These are phyloP conservation scores for Pogona vitticeps DNA, from an alignment of 2,113 vertebrate species.

Conservation along the genomic window DNA sequence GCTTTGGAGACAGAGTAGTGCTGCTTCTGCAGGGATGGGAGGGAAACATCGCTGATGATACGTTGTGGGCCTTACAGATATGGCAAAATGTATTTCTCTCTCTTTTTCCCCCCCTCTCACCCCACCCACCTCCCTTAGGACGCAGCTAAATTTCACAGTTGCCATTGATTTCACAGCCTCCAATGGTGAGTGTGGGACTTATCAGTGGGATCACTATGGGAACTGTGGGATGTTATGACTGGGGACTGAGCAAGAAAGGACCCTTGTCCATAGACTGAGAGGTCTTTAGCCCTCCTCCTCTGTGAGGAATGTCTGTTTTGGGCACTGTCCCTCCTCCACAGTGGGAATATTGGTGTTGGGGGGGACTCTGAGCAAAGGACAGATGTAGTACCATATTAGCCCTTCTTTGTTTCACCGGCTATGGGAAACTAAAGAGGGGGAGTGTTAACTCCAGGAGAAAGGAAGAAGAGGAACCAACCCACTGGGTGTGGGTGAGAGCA, in stretches of 20 bases:
- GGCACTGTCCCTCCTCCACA: too few relatives aligned
- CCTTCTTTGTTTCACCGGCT: not conserved
- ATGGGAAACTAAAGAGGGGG: not conserved
- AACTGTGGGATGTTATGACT: not conserved
- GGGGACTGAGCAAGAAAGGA: not conserved
- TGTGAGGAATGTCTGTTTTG: not conserved
- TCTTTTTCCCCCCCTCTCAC: not conserved
- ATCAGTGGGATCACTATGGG: not conserved
- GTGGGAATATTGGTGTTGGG: not conserved
- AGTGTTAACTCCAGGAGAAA: not conserved
- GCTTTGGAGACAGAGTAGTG: accelerated
- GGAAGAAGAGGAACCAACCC: too few relatives aligned
- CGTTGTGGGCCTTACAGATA: not conserved
- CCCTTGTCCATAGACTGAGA: not conserved
- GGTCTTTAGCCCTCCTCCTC: not conserved
- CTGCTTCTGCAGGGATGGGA: accelerated
- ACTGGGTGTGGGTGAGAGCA: not conserved
- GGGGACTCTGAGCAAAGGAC: not conserved
- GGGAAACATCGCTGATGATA: not conserved
- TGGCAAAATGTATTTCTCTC: slow-evolving; percentile 37
- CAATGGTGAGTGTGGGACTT: slow-evolving; percentile 83
- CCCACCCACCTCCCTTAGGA: slow-evolving; percentile 76
- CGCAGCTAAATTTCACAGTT: slow-evolving; percentile 97
- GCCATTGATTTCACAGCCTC: slow-evolving; percentile 98
- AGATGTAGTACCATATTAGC: not conserved